Evolutionary conservation across 2,888 invertebrate species (phyloP), one percentile per base, ranked within the genome.

Genomic region (Gymnosoma rotundatum): DNA sequence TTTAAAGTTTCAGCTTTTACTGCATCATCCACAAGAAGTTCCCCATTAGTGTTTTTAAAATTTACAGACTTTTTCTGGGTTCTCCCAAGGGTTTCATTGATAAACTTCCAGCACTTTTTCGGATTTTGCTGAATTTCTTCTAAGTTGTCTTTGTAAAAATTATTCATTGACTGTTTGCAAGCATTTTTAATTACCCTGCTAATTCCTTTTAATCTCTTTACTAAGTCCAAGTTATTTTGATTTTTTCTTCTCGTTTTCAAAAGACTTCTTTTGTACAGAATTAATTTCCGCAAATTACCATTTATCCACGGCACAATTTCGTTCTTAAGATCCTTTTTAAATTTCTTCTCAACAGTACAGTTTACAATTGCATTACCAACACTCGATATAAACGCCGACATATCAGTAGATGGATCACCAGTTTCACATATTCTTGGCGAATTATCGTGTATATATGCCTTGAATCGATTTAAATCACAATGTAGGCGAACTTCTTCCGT

Each of bases 141-240:
- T 60, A 58, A 25, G 18, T 45, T 42, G 12, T 32, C 8, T 25
- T 8, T 45, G 25, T 70, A 58, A 32, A 32, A 70, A n/a, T 58
- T 60, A 20, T 70, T 70, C 48, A 58, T 70, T n/a, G 25, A 45
- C 16, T 16, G 5, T 12, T 5, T 45, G 14, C 12, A 16, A 10
- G 52, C 66, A 1, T 18, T 42, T 38, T 20, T 63, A 18, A 63
- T 45, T 5, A 63, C 45, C 2, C 8, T 20, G 12, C 21, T 25
- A 4, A 48, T 25, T 14, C 36, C 32, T 14, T 66, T 50, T 3
- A 36, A n/a, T 52, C n/a, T 52, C 25, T 32, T 36, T 1, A 16
- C 18, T 5, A 66, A 9, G 25, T 67, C 18, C 1, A 18, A 7
- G n/a, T 61, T 42, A 61, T 36, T 12, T 4, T 7, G 52, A 9